Evolutionary conservation across 2,113 vertebrate species (phyloP), one percentile per base, ranked within the genome.

Genomic region (Poeciliopsis turrubarensis): DNA sequence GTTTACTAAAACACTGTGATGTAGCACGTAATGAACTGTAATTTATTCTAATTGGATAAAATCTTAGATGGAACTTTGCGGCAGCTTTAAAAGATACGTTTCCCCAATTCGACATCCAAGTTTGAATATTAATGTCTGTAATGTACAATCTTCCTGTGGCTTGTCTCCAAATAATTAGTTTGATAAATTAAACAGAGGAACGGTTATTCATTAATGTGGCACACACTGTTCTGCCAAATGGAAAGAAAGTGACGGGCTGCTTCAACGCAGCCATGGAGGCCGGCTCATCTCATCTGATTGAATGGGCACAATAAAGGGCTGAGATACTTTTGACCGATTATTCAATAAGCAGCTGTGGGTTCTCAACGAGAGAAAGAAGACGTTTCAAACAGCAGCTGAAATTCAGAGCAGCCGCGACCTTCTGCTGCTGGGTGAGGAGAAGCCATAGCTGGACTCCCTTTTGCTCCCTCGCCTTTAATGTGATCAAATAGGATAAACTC

Each of bases 261-360:
- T 73, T 70, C 60, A 30, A 19, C 77, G 15, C 60, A 0, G 72
- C 15, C 51, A 57, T 3, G 25, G 51, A 57, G 51, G 51, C 51
- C 71, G 37, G 84, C 81, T 81, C 77, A 66, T 88, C 79, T 67
- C 76, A 29, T 32, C 72, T 83, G 85, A 91, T 81, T 87, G 86
- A 89, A 82, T 44, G 72, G 75, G 39, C 15, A 69, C 78, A 79
- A 88, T 91, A 89, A 91, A 86, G 86, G 76, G 47, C 86, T 11
- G 81, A 51, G 85, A 72, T 84, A 80, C 81, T 89, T 73, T 89
- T 89, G 84, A 90, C 79, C 2, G 81, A 90, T 88, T 85, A 89
- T 89, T 92, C 77, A 86, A 87, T 91, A 88, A 90, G 66, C 73
- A 81, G 71, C 80, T 72, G 78, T 54, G 72, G 57, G 74, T 78